phyloP scores from a whole-genome alignment of 2,888 invertebrate species.

The Colostygia pectinataria region DNA sequence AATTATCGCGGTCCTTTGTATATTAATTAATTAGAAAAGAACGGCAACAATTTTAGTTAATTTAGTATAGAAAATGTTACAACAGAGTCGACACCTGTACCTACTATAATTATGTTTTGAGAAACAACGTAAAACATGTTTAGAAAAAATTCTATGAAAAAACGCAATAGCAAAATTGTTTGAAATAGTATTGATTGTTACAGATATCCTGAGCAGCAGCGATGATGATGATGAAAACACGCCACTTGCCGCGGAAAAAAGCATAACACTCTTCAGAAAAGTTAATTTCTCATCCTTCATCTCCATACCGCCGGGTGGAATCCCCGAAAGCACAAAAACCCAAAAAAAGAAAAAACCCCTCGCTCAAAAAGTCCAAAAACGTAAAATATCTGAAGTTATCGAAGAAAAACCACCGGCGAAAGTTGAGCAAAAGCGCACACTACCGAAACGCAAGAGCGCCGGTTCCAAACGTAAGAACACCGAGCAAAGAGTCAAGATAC shows the following conservation, averaged over 20 bases:
- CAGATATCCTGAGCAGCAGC: slow-evolving; percentile 29
- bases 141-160: no score
- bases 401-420: slow-evolving; percentile 18
- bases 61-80: no score
- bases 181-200: no score
- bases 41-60: no score
- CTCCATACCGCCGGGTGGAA: slow-evolving; percentile 46
- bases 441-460: slow-evolving; percentile 13
- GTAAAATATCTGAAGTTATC: slow-evolving; percentile 16
- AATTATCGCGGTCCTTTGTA: no score
- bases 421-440: slow-evolving; percentile 2
- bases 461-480: slow-evolving; percentile 13
- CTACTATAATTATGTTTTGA: no score
- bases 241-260: slow-evolving; percentile 30
- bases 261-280: slow-evolving; percentile 45
- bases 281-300: slow-evolving; percentile 52
- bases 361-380: slow-evolving; percentile 32
- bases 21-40: no score
- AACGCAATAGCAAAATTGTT: no score
- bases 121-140: no score
- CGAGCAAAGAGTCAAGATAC: slow-evolving; percentile 13
- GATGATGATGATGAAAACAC: slow-evolving; percentile 31
- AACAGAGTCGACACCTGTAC: no score
- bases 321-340: slow-evolving; percentile 10
- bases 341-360: slow-evolving; percentile 17